A percentile compares a stretch with the other conserved stretches of the same genome.
Conservation (phyloP, 2,797 vertebrate genomes). For the Streptopelia turtur region DNA sequence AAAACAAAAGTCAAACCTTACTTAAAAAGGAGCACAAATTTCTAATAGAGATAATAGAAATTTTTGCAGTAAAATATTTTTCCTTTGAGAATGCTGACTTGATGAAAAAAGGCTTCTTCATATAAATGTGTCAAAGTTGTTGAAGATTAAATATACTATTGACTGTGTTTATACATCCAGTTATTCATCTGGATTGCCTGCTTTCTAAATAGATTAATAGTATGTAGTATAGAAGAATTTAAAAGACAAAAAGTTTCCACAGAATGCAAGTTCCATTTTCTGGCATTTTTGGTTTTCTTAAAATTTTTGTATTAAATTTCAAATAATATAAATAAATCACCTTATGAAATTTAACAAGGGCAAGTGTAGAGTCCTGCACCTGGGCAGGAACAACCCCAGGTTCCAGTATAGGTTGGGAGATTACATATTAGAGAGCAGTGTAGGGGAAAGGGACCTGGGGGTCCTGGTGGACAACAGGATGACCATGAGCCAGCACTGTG, state of each 20-base stretch:
- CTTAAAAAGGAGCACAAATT: background rate
- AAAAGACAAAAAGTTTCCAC: background rate
- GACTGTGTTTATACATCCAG: background rate
- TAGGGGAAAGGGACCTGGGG: no score
- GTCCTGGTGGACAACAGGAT: no score
- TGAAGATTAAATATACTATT: background rate
- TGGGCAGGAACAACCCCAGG: no score
- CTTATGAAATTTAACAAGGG: no score
- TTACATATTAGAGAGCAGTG: no score
- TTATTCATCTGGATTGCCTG: background rate
- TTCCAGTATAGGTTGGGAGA: no score
- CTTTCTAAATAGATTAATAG: background rate
- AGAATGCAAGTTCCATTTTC: background rate
- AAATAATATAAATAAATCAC: background rate
- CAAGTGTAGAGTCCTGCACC: no score
- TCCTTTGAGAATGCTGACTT: background rate
- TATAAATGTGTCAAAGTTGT: background rate
- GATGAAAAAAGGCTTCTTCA: background rate
- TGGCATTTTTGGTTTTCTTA: background rate
- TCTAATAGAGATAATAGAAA: background rate
- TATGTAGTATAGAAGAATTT: background rate
- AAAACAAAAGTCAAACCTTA: background rate
- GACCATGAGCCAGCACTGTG: no score
- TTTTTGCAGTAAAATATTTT: background rate
- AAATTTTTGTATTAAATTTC: background rate